Evolutionary conservation across 2,888 invertebrate species (phyloP), one percentile per base, ranked within the genome.

Genomic region (Epirrita christyi): DNA sequence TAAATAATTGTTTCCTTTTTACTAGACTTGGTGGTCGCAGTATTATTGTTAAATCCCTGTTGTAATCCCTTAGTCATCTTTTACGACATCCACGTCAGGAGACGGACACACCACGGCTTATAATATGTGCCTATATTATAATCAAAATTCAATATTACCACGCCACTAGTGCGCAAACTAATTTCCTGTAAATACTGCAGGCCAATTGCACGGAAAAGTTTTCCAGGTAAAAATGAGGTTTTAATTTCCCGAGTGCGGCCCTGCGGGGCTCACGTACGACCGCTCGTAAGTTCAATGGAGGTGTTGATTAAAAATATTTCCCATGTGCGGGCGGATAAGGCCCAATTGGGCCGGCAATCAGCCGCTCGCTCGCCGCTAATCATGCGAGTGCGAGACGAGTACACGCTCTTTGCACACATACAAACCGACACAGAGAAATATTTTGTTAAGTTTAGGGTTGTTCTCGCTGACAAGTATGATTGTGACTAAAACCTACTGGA

Each of bases 251-350:
- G 50, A 85, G 71, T 88, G 59, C 90, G 77, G 64, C 79, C 84
- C 92, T 86, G 89, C 57, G 56, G 80, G 83, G 88, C 90, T 89
- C 92, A 91, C 92, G 90, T 91, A 91, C 90, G 86, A 85, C 86
- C 88, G 89, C 92, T 92, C 92, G 92, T 92, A 92, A 92, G 92
- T 92, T 92, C 91, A 92, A 92, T 92, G 92, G 92, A 92, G 92
- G 92, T 92, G 92, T 92, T 92, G 92, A 92, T 92, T 92, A 92
- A 92, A 92, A 92, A 92, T 92, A 92, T 92, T 92, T 92, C 92
- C 92, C 92, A 92, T 92, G 91, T 89, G 92, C 89, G 92, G 87
- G 88, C 85, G 91, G 91, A 88, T 89, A 91, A 90, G 88, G 90
- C 90, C 88, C 92, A 92, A 92, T 92, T 92, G 92, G 90, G 86